phyloP scores from a whole-genome alignment of 2,113 vertebrate genomes.

The Paralichthys olivaceus region DNA sequence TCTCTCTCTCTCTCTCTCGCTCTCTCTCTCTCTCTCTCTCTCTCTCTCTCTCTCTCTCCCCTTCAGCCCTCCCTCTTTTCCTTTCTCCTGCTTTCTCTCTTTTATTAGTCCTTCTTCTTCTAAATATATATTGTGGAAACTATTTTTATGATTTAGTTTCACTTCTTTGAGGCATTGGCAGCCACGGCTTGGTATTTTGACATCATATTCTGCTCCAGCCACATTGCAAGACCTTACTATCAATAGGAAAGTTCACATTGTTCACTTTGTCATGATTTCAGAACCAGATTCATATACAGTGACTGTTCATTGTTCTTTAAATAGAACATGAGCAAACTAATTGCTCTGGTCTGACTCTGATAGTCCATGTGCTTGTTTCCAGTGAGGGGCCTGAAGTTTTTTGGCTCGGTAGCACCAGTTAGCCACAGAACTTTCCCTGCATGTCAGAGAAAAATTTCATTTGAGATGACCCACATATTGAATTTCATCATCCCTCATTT shows the following conservation, averaged over 20 bases:
- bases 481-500: background rate
- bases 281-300: slow-evolving; percentile 23
- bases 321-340: slow-evolving; percentile 59
- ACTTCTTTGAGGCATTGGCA: background rate
- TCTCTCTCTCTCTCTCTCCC: slow-evolving; percentile 14
- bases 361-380: slow-evolving; percentile 58
- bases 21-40: slow-evolving; percentile 15
- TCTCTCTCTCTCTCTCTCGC: slow-evolving; percentile 12
- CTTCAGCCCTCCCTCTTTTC: slow-evolving; percentile 6
- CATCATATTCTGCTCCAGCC: background rate
- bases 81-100: slow-evolving; percentile 17
- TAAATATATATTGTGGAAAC: slow-evolving; percentile 16
- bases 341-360: slow-evolving; percentile 49
- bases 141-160: slow-evolving; percentile 27
- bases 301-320: slow-evolving; percentile 55
- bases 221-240: background rate
- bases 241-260: slow-evolving; percentile 13
- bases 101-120: slow-evolving; percentile 16
- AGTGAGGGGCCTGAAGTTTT: slow-evolving; percentile 21
- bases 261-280: slow-evolving; percentile 28
- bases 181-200: background rate
- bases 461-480: slow-evolving; percentile 47
- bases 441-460: slow-evolving; percentile 35
- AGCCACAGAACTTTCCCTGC: slow-evolving; percentile 51
- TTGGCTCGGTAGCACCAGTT: slow-evolving; percentile 17